A percentile compares a stretch with the other conserved stretches of the same genome.
Evolutionary conservation across 2,888 invertebrate species (phyloP).

Genomic region (Neuroscelio doddi): DNA sequence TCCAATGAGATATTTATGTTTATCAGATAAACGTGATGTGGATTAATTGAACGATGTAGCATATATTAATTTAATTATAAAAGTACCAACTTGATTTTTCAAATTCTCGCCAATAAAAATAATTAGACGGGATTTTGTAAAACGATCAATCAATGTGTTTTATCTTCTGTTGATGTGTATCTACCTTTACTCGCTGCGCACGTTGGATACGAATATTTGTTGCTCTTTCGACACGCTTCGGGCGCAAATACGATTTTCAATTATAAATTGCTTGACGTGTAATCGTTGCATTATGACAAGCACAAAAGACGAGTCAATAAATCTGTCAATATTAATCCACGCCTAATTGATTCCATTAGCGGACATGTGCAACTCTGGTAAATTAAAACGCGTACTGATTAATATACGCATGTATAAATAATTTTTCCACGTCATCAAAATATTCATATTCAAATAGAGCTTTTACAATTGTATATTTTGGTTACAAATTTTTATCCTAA

Average conservation of each 20-base stretch:
- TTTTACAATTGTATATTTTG: no score
- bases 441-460: neutral
- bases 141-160: no score
- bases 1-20: no score
- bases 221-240: conserved; percentile 14
- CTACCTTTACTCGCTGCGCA: no score
- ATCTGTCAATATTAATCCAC: conserved; percentile 63
- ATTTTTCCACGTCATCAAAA: neutral
- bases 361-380: conserved; percentile 16
- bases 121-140: no score
- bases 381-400: conserved; percentile 14
- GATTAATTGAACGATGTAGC: no score
- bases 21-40: no score
- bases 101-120: no score
- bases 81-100: no score
- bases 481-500: no score
- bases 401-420: conserved; percentile 1
- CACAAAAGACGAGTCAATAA: conserved; percentile 60
- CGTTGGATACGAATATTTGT: conserved; percentile 10
- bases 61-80: no score
- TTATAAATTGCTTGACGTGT: conserved; percentile 52
- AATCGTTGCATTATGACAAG: conserved; percentile 49
- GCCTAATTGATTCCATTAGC: conserved; percentile 62
- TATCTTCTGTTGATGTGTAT: no score
- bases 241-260: conserved; percentile 49